phyloP scores from a whole-genome alignment of 2,888 invertebrate genomes.

The Coleophora flavipennella region DNA sequence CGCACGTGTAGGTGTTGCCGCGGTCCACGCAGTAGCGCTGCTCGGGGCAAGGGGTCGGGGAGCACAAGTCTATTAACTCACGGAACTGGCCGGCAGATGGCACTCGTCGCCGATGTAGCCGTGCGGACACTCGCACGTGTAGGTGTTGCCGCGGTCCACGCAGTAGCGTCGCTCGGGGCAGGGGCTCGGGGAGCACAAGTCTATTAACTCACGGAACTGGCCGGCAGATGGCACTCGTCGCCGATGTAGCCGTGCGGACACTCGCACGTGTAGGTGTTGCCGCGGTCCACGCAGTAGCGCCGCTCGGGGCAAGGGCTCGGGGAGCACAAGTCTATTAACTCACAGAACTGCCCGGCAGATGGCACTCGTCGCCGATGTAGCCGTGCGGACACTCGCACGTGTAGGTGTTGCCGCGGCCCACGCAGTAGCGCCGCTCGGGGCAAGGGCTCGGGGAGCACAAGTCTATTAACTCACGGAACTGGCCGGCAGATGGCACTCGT shows the following conservation, averaged over 20 bases:
- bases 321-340: not conserved
- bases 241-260: constrained; percentile 81
- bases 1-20: constrained; percentile 82
- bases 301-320: constrained; percentile 78
- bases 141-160: constrained; percentile 82
- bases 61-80: constrained; percentile 22
- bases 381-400: constrained; percentile 82
- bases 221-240: constrained; percentile 77
- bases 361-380: constrained; percentile 79
- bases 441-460: constrained; percentile 71
- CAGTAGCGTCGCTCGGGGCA: constrained; percentile 78
- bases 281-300: constrained; percentile 80
- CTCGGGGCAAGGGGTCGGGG: constrained; percentile 76
- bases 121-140: constrained; percentile 81
- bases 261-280: constrained; percentile 82
- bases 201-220: constrained; percentile 67
- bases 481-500: constrained; percentile 77
- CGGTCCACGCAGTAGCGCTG: constrained; percentile 80
- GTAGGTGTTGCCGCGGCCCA: constrained; percentile 82
- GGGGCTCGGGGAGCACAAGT: constrained; percentile 58
- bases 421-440: constrained; percentile 76
- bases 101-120: constrained; percentile 81
- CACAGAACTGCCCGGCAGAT: constrained; percentile 76
- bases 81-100: constrained; percentile 76
- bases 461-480: constrained; percentile 61